These are phyloP conservation scores for Perizoma affinitatum DNA, from an alignment of 2,888 invertebrate species.

Conservation along the genomic window DNA sequence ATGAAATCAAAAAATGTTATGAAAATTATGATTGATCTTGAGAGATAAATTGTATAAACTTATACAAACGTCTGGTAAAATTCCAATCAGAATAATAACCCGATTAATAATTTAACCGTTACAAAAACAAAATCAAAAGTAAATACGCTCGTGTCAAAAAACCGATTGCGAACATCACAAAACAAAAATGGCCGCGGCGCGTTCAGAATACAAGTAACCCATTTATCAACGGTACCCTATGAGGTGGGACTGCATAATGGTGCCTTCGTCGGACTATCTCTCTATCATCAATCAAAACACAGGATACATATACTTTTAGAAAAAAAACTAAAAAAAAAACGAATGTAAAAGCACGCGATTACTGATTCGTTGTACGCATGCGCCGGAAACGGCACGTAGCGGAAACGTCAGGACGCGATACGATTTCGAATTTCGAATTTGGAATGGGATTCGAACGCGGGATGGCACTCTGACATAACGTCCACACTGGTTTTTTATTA, in stretches of 20 bases:
- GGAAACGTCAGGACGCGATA: conserved; percentile 82
- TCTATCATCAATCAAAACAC: conserved; percentile 76
- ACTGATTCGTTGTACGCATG: conserved; percentile 75
- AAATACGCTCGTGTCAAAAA: conserved; percentile 48
- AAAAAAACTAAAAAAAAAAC: conserved; percentile 49
- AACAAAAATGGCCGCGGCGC: conserved; percentile 55
- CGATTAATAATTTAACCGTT: conserved; percentile 45
- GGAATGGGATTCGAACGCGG: conserved; percentile 63
- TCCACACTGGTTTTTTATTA: conserved; percentile 59
- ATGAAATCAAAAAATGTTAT: too few relatives aligned
- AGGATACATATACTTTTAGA: conserved; percentile 74
- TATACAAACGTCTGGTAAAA: not conserved
- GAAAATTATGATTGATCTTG: too few relatives aligned
- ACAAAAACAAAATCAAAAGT: conserved; percentile 34
- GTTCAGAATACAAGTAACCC: conserved; percentile 64
- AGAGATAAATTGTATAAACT: not conserved
- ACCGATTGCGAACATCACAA: conserved; percentile 60
- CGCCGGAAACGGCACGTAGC: conserved; percentile 78
- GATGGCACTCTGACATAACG: conserved; percentile 66
- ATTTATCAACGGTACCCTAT: conserved; percentile 67
- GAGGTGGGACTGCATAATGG: conserved; percentile 63
- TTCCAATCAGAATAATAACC: conserved; percentile 32
- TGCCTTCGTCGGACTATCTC: conserved; percentile 66
- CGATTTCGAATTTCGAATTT: conserved; percentile 81
- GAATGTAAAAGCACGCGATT: conserved; percentile 70